phyloP scores from a whole-genome alignment of 1,140 invertebrate species.

The Reticulitermes speratus region DNA sequence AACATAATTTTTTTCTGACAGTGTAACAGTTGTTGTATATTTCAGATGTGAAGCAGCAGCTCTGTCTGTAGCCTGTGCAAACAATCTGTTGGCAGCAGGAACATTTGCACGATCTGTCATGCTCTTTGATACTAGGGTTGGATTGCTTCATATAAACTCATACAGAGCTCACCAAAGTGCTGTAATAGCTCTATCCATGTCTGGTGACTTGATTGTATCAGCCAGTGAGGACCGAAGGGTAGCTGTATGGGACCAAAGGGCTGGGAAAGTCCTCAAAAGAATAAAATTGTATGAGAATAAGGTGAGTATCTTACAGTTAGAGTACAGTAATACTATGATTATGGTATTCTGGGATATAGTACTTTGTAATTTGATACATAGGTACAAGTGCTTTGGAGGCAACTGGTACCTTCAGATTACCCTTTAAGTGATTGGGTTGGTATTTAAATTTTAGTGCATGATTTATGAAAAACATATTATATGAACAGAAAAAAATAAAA shows the following conservation, averaged over 20 bases:
- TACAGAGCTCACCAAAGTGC: conserved; percentile 44
- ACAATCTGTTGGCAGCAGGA: conserved; percentile 41
- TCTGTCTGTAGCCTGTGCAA: conserved; percentile 24
- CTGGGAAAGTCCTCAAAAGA: conserved; percentile 39
- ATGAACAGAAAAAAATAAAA: too few species aligned
- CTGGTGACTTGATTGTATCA: conserved; percentile 44
- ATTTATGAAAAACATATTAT: too few species aligned
- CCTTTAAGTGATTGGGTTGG: too few species aligned
- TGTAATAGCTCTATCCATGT: conserved; percentile 45
- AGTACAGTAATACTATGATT: too few species aligned
- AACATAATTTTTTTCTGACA: too few species aligned
- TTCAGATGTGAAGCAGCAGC: neutral
- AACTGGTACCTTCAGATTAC: too few species aligned
- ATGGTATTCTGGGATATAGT: too few species aligned
- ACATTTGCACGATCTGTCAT: conserved; percentile 43
- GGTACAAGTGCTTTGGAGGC: too few species aligned
- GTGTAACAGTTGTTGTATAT: too few species aligned
- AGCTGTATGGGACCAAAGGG: conserved; percentile 46
- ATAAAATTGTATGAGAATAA: neutral
- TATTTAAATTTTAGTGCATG: too few species aligned
- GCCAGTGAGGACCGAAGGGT: conserved; percentile 48
- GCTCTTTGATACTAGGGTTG: conserved; percentile 44
- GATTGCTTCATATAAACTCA: conserved; percentile 36
- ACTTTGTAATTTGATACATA: too few species aligned
- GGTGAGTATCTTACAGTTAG: neutral